Base-by-base conservation (phyloP, 2,797 vertebrate species). In the Buphagus erythrorhynchus region DNA sequence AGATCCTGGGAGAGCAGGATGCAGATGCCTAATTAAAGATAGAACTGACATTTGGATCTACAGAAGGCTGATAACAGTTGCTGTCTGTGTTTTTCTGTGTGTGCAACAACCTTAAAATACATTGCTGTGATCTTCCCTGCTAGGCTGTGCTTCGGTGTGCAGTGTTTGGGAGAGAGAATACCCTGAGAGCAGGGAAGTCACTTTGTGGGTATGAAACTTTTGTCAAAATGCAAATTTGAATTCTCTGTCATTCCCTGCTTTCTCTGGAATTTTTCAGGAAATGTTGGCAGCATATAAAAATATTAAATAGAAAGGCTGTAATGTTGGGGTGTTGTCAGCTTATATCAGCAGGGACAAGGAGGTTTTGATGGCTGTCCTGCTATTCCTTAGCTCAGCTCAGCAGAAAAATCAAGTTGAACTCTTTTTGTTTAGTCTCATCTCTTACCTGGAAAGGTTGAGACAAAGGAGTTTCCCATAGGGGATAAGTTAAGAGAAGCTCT, bases 251-350 rank as follows among this genome's bases (percentile, higher is more conserved):
- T 67, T 90, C 86, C 54, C 66, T 72, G 33, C 68, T 86, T 88
- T 85, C 67, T 90, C 58, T 40, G 72, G 28, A 61, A 11, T 58
- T 88, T 71, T 88, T 79, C 59, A 69, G 79, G 74, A 81, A 86
- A 24, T 17, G 24, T 43, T 86, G 73, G 18, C 40, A 55, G 58
- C 58, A 2, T 65, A 17, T 65, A 31, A 75, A 36, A 62, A 26
- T 40, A 45, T 1, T 36, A 45, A 69, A 26, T 49, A 15, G 4
- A 24, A 74, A 54, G 21, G 24, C 46, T 86, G 35, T 40, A 46
- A 33, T 0, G 0, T 36, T 51, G 58, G 3, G 11, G 5, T 72
- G 19, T 26, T 81, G 45, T 48, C 29, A 67, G 0, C 31, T 43
- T 25, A 1, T 0, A 1, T 52, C 49, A 57, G 58, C 38, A 69